These are phyloP conservation scores for Caenorhabditis macrosperma DNA, from an alignment of 2,888 invertebrate genomes.

Conservation along the genomic window DNA sequence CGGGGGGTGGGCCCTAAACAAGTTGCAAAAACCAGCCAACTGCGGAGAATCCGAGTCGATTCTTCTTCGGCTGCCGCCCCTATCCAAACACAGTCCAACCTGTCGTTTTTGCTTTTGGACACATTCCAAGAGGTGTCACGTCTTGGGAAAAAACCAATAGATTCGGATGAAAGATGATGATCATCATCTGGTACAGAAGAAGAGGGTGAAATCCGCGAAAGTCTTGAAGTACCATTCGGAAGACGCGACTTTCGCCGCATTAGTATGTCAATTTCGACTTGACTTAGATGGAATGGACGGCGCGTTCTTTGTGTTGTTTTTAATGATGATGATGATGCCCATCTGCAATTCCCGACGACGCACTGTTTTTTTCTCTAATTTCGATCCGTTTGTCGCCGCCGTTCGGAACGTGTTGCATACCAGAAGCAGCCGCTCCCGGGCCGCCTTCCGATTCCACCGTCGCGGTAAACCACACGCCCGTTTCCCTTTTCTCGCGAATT, in stretches of 20 bases:
- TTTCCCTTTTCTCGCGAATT: background rate
- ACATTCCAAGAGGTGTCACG: background rate
- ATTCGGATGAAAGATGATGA: background rate
- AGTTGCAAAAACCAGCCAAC: constrained; percentile 36
- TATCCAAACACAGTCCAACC: constrained; percentile 13
- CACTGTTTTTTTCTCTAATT: background rate
- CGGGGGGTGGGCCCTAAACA: constrained; percentile 11
- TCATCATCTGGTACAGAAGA: background rate
- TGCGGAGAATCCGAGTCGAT: constrained; percentile 7
- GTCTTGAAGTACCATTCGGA: constrained; percentile 34
- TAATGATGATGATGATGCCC: background rate
- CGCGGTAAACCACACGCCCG: constrained; percentile 15
- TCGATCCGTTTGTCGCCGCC: background rate
- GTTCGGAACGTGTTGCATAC: background rate
- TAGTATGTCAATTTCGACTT: constrained; percentile 42
- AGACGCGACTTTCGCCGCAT: constrained; percentile 28
- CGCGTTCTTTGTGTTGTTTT: constrained; percentile 10
- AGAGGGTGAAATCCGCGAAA: constrained; percentile 1
- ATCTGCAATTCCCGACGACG: background rate
- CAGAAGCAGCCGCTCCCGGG: too few relatives aligned
- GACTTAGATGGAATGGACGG: constrained; percentile 13
- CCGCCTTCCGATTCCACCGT: background rate
- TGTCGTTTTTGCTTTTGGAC: constrained; percentile 5
- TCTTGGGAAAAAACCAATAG: constrained; percentile 1
- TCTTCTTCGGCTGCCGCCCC: background rate